Conservation (phyloP, 1,140 invertebrate species). For the Dendrolimus kikuchii region DNA sequence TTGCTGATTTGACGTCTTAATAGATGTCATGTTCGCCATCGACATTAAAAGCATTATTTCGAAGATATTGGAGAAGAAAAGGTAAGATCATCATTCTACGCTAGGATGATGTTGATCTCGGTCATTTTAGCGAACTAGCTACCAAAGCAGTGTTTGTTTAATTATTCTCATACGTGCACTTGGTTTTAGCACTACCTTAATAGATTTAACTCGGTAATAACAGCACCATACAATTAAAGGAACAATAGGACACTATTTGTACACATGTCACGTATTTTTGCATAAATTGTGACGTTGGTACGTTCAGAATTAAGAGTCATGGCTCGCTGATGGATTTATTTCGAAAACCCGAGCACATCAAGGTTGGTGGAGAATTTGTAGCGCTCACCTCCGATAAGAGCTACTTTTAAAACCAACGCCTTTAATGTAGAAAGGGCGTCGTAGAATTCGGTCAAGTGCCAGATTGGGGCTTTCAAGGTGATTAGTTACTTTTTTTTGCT, state of each 20-base stretch:
- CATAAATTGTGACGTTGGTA: constrained; percentile 41
- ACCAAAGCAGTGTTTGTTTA: neutral
- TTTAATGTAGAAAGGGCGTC: too few species aligned
- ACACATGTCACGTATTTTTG: constrained; percentile 41
- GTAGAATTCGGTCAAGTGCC: too few species aligned
- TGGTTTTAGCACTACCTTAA: constrained; percentile 2
- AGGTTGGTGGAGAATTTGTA: constrained; percentile 27
- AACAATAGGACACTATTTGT: constrained; percentile 29
- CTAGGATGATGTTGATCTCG: too few species aligned
- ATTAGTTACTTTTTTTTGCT: too few species aligned
- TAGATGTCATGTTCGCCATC: too few species aligned
- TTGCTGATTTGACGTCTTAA: too few species aligned
- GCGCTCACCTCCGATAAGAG: constrained; percentile 1
- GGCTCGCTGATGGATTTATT: constrained; percentile 30
- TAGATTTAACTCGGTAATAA: neutral
- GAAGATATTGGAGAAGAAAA: too few species aligned
- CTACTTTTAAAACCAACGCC: too few species aligned
- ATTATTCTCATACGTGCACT: neutral
- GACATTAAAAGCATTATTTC: too few species aligned
- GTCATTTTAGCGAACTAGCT: too few species aligned
- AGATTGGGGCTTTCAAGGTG: too few species aligned
- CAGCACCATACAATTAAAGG: constrained; percentile 16
- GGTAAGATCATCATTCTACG: too few species aligned
- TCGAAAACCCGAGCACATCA: constrained; percentile 33
- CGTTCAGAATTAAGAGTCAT: constrained; percentile 34